Base-by-base conservation (phyloP, 2,888 invertebrate genomes). In the Melanophora roralis region DNA sequence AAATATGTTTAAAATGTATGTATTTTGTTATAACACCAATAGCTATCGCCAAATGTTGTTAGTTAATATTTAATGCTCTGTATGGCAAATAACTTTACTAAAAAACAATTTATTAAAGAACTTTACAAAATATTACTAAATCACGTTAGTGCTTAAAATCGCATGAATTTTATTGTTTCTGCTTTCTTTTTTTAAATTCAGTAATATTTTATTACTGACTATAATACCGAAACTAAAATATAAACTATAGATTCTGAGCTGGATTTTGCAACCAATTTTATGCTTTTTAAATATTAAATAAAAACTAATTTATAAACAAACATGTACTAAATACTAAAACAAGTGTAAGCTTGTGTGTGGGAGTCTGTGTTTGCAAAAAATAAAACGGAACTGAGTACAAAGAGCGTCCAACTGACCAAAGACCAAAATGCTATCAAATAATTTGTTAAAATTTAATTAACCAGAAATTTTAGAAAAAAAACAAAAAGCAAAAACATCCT, bases 401-500 rank as follows among this genome's bases (percentile, higher is more conserved):
- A 64, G 62, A 21, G 21, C 21, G 65, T 47, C 14, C 47, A 47
- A 49, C 27, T 12, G 19, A 32, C 43, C 62, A 64, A 55, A 45
- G 38, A 69, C 75, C 62, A 71, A 80, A 71, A 78, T 80, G 72
- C 65, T 80, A 75, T 78, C 72, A 82, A 80, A 79, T 80, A 78
- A 82, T 82, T 82, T 82, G 79, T 82, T 80, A 80, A 79, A 81
- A 83, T 82, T 82, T 83, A 83, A 82, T 83, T 83, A 83, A 82
- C 81, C 82, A 81, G 71, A 81, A 81, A 82, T 78, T 60, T 8
- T 53, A 49, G 60, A 51, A 21, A 51, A 49, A 62, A 57, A 38
- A 38, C 12, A 34, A 16, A n/a, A 27, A 8, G 53, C 14, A 60
- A 43, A 55, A 16, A 32, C 27, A 51, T 8, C 1, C 40, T 12